Evolutionary conservation across 2,797 vertebrate genomes (phyloP), one percentile per base, ranked within the genome.

Genomic region (Tarsius wallacei): DNA sequence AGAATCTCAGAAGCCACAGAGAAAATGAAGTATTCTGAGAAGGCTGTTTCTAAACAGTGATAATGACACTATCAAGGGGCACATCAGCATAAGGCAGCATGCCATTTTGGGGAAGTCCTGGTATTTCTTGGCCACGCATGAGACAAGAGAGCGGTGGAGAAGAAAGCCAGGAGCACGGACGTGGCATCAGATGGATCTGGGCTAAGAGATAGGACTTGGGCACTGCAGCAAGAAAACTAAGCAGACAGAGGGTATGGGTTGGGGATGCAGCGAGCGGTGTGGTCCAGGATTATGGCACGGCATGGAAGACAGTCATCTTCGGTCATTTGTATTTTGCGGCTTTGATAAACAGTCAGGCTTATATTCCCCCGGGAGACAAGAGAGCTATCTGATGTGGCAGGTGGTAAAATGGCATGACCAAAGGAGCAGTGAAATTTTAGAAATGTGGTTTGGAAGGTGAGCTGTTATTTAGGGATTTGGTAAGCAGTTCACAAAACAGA

Each of bases 381-480:
- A 15, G 3, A 59, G 87, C 31, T 31, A 0, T 9, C 13, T 47
- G 14, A 59, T 2, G 2, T 14, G 17, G 2, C 0, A 70, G 22
- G 17, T 57, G 28, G 5, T 68, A 22, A 68, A 78, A 53, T 9
- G 53, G 16, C 57, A 24, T 33, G 17, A 57, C 12, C 31, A 90
- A 59, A 87, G 21, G 21, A 55, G 10, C 4, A 24, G 1, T 51
- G 21, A 26, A 21, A 73, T 26, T 13, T 12, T 1, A 68, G 31
- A 91, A 63, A n/a, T 47, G 4, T 2, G 3, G 14, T 78, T 49
- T 63, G 94, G 97, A 85, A 92, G 71, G 4, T 47, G 47, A 98
- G 77, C 90, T 86, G 61, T 96, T 97, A 97, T 96, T 98, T 91
- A 92, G 94, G 87, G 78, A 98, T 97, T 98, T 96, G 47, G 91